Evolutionary conservation across 2,113 vertebrate genomes (phyloP).

Genomic region (Corvus hawaiiensis): DNA sequence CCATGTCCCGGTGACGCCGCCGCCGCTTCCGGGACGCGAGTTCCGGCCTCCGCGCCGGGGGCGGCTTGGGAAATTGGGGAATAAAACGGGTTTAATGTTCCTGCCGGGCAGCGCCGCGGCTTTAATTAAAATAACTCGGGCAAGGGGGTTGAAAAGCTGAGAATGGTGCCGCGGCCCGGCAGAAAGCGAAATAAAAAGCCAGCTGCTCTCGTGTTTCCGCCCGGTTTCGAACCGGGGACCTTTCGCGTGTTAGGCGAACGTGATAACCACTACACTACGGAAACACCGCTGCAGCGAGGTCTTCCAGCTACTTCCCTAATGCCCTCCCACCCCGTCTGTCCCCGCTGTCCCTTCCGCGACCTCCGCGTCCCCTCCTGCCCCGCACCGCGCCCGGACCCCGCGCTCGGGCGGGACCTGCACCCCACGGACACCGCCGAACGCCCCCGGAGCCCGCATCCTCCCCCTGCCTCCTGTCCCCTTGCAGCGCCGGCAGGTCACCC

Average conservation of each 20-base stretch:
- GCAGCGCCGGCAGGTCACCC: neutral
- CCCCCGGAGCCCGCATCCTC: neutral
- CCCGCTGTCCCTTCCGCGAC: rapidly evolving
- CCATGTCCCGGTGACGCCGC: constrained; percentile 33
- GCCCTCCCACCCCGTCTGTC: rapidly evolving
- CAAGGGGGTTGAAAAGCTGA: rapidly evolving
- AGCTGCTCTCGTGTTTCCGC: neutral
- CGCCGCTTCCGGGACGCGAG: neutral
- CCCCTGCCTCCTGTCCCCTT: rapidly evolving
- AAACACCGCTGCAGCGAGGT: neutral
- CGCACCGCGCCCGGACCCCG: rapidly evolving
- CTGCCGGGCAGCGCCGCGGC: neutral
- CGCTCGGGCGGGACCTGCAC: rapidly evolving
- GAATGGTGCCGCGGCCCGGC: rapidly evolving
- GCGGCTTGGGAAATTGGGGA: no score
- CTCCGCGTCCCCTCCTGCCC: rapidly evolving
- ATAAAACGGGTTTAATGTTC: rapidly evolving
- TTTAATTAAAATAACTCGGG: neutral
- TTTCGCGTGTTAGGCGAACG: neutral
- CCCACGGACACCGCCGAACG: rapidly evolving
- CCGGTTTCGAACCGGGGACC: neutral
- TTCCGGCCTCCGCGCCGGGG: neutral
- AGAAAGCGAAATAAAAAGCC: rapidly evolving
- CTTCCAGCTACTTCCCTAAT: neutral
- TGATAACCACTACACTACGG: constrained; percentile 20